Conservation (phyloP, 2,888 invertebrate genomes). For the Lycocerus yunnanus region DNA sequence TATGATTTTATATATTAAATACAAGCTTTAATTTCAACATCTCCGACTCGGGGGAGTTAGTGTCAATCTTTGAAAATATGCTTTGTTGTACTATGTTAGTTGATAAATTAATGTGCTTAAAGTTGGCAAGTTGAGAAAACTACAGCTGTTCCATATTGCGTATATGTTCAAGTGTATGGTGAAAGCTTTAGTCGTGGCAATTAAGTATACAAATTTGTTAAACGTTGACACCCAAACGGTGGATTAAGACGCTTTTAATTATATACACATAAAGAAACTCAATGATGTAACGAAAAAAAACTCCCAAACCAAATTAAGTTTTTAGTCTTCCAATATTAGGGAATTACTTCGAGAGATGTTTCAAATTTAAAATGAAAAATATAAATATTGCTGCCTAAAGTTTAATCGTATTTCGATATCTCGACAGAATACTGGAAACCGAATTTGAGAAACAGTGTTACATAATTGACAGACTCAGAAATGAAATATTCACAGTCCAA, state of each 20-base stretch:
- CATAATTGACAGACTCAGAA: constrained; percentile 24
- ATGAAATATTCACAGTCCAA: constrained; percentile 32
- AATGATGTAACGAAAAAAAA: not conserved
- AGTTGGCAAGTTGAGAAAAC: constrained; percentile 26
- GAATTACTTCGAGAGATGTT: not conserved
- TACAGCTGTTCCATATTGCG: constrained; percentile 11
- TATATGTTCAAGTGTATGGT: constrained; percentile 5
- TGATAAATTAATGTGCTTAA: constrained; percentile 30
- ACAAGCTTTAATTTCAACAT: not conserved
- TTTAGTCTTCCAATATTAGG: not conserved
- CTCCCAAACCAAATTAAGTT: not conserved
- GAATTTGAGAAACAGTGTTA: constrained; percentile 7
- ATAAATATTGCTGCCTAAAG: not conserved
- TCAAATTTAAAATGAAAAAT: not conserved
- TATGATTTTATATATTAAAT: not conserved
- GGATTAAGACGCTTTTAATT: not conserved
- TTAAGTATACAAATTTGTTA: constrained; percentile 3
- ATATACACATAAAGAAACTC: not conserved
- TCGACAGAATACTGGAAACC: not conserved
- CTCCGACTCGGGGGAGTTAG: not conserved
- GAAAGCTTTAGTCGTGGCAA: constrained; percentile 7
- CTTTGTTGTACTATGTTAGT: constrained; percentile 15
- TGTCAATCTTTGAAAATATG: constrained; percentile 14
- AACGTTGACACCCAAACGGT: not conserved
- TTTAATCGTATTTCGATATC: constrained; percentile 20